Base-by-base conservation (phyloP, 2,888 invertebrate species). In the Pinctada fucata region DNA sequence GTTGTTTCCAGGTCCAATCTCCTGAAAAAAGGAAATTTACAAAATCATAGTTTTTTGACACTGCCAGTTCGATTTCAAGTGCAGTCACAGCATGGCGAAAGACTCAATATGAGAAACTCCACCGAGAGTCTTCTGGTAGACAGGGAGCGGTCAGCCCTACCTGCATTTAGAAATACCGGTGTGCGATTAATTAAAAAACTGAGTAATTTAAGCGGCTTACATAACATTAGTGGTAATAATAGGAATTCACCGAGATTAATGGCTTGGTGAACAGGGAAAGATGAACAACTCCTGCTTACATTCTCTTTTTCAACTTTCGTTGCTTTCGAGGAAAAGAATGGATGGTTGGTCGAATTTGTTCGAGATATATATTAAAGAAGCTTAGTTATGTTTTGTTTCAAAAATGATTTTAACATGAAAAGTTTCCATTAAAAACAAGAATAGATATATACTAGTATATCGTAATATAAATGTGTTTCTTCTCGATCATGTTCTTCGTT, bases 1-100 rank as follows among this genome's bases (percentile, higher is more conserved):
- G 79, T 79, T n/a, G 76, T 79, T 10, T 79, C 79, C 13, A 68
- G 79, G 16, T 79, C 79, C 68, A 79, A 79, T 50, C 66, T 79
- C n/a, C 64, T 74, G 10, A 79, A 76, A 67, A 69, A 77, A 45
- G 76, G 72, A 4, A 66, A 63, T 47, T 58, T 67, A n/a, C 67
- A 76, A 58, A 79, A 79, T 47, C 79, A 79, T n/a, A 79, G 79
- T 58, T 76, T 79, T 51, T 63, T 79, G 8, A 76, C 72, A n/a
- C 51, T 79, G 47, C 76, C 79, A 49, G 65, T 73, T 16, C 5
- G 79, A 63, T 79, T 79, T 47, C 76, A 76, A 67, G 50, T 74
- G 49, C 74, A 74, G 48, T 47, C 74, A 49, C 74, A 74, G 31
- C 48, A 48, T 3, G 63, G 45, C 16, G 66, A 74, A 6, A 52